Conservation (phyloP, 2,888 invertebrate genomes). For the Plagodis pulveraria region DNA sequence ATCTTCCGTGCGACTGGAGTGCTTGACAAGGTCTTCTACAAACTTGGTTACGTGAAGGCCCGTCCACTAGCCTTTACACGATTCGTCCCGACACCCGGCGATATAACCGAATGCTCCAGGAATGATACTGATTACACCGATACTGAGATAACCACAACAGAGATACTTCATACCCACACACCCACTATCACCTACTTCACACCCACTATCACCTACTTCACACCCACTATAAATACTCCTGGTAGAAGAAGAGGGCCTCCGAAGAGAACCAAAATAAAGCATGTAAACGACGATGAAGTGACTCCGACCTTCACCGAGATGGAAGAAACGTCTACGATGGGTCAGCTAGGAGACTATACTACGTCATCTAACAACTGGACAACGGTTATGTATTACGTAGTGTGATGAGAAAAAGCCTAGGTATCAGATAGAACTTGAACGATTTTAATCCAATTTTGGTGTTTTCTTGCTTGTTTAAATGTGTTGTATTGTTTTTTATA, state of each 20-base stretch:
- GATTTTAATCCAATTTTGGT: background rate
- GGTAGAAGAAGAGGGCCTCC: background rate
- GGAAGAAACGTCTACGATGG: background rate
- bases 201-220: no score
- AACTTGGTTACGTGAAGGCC: slow-evolving; percentile 65
- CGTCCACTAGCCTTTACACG: slow-evolving; percentile 35
- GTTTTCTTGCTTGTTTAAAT: no score
- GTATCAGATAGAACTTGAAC: background rate
- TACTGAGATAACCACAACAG: slow-evolving; percentile 1
- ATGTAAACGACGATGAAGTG: background rate
- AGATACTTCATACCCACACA: background rate
- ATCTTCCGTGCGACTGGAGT: slow-evolving; percentile 68
- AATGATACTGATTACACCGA: slow-evolving; percentile 45
- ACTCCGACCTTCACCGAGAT: background rate
- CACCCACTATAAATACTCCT: background rate
- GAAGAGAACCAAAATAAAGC: background rate
- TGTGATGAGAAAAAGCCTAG: slow-evolving; percentile 28
- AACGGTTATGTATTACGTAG: slow-evolving; percentile 47
- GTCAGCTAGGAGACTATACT: background rate
- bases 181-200: no score
- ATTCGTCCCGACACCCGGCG: slow-evolving; percentile 62
- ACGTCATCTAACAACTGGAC: slow-evolving; percentile 36
- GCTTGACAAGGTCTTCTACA: slow-evolving; percentile 67
- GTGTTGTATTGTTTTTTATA: no score
- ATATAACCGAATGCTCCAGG: slow-evolving; percentile 64